Evolutionary conservation across 1,140 invertebrate genomes (phyloP), one percentile per base, ranked within the genome.

Genomic region (Zaprionus africanus): DNA sequence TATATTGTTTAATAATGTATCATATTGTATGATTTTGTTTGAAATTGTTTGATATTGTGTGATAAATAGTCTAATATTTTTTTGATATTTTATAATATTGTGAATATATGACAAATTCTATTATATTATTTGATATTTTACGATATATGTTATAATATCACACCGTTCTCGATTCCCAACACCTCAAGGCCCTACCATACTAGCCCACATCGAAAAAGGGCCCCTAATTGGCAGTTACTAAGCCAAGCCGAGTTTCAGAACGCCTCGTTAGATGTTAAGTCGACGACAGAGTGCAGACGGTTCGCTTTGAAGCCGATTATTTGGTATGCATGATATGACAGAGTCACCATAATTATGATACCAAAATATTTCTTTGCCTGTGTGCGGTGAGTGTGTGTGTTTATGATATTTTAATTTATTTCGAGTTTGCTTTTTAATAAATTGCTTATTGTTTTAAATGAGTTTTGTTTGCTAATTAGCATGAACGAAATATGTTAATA

Each of bases 391-490:
- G 1, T 49, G 5, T 49, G 26, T 57, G 28, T 31, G 28, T 87
- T 79, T 87, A 88, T 83, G 80, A 83, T 83, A 78, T 83, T 80
- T 88, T 78, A 83, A 87, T 80, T 87, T 80, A 83, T 83, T 88
- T 88, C 15, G 24, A 68, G 70, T 78, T 53, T 70, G 41, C 36
- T 88, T 81, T 61, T 82, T 76, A 79, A 88, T 90, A 82, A 88
- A 88, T 90, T 81, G 84, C 84, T 83, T 88, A 87, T 88, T 87
- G 84, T 88, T 87, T 88, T 75, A 83, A 87, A 87, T 87, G 81
- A 86, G 79, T 86, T 88, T 83, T 53, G 74, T 73, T 74, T 88
- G 73, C 65, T 88, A 84, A 88, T 88, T 84, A 88, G 84, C 84
- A 81, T 80, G 67, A 66, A 56, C 82, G 54, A 79, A 77, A 79